Conservation (phyloP, 1,140 invertebrate genomes). For the Conus betulinus region DNA sequence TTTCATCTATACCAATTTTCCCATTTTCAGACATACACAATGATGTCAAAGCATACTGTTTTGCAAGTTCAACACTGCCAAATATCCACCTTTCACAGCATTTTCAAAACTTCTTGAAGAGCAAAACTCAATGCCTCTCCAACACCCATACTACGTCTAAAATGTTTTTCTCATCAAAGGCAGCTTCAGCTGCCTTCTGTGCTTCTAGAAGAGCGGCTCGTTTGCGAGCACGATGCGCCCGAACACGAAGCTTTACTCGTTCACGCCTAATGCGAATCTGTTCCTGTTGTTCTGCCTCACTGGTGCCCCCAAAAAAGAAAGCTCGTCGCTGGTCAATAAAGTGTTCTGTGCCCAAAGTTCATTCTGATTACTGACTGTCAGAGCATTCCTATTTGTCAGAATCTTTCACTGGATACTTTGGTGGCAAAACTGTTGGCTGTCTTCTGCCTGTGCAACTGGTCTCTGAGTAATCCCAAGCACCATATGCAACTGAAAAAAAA, state of each 20-base stretch:
- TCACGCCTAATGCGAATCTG: conserved; percentile 24
- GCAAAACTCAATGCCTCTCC: too few species aligned
- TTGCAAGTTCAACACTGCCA: too few species aligned
- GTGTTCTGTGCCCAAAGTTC: background rate
- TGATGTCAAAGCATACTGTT: too few species aligned
- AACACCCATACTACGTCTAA: background rate
- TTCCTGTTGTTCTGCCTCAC: background rate
- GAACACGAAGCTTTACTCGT: conserved; percentile 21
- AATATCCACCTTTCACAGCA: background rate
- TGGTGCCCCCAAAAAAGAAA: background rate
- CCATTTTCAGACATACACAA: too few species aligned
- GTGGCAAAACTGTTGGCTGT: background rate
- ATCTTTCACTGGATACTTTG: background rate
- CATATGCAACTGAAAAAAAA: conserved; percentile 20
- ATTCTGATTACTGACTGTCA: background rate
- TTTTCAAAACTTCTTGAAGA: background rate
- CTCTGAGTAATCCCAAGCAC: background rate
- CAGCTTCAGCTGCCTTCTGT: background rate
- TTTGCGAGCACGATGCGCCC: conserved; percentile 34
- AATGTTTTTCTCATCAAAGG: background rate
- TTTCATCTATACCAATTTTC: too few species aligned
- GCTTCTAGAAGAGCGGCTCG: conserved; percentile 23
- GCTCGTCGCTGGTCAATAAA: background rate
- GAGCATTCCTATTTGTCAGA: too few species aligned
- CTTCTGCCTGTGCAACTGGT: background rate